A percentile compares a stretch with the other conserved stretches of the same genome.
Evolutionary conservation across 2,113 vertebrate species (phyloP).

Genomic region (Mixornis gularis): DNA sequence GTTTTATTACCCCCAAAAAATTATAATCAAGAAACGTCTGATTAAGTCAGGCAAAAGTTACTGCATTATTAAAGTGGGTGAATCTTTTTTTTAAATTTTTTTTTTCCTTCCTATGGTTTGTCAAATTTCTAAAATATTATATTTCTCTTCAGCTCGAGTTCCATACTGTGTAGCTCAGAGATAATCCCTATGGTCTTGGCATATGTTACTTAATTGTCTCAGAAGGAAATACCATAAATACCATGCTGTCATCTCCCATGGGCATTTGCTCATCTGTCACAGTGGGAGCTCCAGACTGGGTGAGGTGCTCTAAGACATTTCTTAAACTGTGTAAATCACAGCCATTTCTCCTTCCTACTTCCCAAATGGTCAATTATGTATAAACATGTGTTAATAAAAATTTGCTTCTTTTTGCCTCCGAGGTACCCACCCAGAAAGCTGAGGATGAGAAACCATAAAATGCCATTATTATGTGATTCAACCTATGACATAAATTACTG

Average conservation of each 20-base stretch:
- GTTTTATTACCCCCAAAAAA: neutral
- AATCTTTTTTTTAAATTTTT: conserved; percentile 17
- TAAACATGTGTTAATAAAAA: conserved; percentile 82
- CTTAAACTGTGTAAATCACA: conserved; percentile 78
- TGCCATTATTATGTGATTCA: conserved; percentile 60
- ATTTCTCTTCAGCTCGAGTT: conserved; percentile 77
- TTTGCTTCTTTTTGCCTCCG: conserved; percentile 72
- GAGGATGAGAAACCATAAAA: conserved; percentile 68
- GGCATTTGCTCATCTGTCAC: conserved; percentile 83
- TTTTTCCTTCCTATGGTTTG: conserved; percentile 69
- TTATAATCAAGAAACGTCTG: conserved; percentile 30
- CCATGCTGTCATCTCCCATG: conserved; percentile 84
- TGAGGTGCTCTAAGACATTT: conserved; percentile 83
- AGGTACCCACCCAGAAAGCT: conserved; percentile 75
- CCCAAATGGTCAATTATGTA: conserved; percentile 79
- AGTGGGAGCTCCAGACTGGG: conserved; percentile 79
- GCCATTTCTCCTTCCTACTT: conserved; percentile 73
- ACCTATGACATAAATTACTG: conserved; percentile 71
- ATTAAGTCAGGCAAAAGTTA: conserved; percentile 61
- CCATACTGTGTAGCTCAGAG: conserved; percentile 80
- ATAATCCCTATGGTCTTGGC: conserved; percentile 84
- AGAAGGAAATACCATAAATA: conserved; percentile 83
- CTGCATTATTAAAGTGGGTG: conserved; percentile 66
- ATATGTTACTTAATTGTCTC: conserved; percentile 89
- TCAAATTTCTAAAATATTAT: conserved; percentile 83